Conservation (phyloP, 2,888 invertebrate species). For the Heliothis peltigera region DNA sequence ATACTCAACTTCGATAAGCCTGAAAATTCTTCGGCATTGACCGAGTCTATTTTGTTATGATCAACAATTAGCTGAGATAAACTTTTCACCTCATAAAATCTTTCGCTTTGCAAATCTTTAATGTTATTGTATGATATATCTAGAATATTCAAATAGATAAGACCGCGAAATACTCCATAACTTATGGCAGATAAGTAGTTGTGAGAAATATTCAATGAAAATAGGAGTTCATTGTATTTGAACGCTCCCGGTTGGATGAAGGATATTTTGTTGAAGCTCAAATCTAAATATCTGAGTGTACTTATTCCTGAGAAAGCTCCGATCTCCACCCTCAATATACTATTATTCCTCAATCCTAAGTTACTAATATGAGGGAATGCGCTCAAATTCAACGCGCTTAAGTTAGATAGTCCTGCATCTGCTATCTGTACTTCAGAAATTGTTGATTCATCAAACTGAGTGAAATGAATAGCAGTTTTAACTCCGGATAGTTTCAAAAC, state of each 20-base stretch:
- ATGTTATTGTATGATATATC: conserved; percentile 79
- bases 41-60: conserved; percentile 72
- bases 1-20: conserved; percentile 74
- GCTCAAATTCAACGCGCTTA: conserved; percentile 66
- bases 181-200: conserved; percentile 69
- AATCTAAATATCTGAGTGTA: conserved; percentile 68
- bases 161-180: conserved; percentile 77
- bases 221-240: conserved; percentile 69
- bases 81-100: conserved; percentile 72
- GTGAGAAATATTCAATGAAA: conserved; percentile 75
- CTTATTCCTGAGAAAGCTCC: conserved; percentile 67
- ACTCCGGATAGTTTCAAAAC: conserved; percentile 71
- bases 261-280: conserved; percentile 75
- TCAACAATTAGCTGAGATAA: conserved; percentile 74
- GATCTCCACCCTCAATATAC: conserved; percentile 64
- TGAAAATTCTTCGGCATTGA: conserved; percentile 70
- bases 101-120: conserved; percentile 71
- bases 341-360: conserved; percentile 71
- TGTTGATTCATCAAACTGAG: conserved; percentile 41
- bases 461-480: conserved; percentile 63
- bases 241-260: conserved; percentile 77
- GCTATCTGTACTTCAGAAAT: conserved; percentile 67
- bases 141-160: conserved; percentile 68
- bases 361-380: conserved; percentile 61
- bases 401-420: conserved; percentile 64